Percentiles rank a stretch among this genome's conserved stretches.
Conservation (phyloP, 2,888 invertebrate species). For the Acrobasis suavella region DNA sequence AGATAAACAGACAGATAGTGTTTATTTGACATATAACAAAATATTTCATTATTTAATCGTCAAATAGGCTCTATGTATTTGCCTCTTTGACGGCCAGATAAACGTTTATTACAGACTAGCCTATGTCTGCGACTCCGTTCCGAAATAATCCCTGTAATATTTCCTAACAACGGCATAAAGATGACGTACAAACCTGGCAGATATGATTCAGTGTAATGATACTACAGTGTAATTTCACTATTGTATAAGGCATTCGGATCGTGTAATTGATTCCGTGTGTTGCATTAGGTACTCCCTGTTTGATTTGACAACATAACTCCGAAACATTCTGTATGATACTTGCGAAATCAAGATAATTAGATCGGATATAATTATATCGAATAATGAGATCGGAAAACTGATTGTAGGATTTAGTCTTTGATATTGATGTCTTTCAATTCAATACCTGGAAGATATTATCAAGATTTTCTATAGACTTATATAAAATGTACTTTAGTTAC, state of each 20-base stretch:
- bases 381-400: neutral
- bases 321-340: neutral
- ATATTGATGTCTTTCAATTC: neutral
- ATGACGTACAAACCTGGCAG: neutral
- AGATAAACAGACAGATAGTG: no score
- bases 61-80: no score
- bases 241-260: slow-evolving; percentile 9
- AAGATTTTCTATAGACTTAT: no score
- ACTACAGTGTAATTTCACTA: neutral
- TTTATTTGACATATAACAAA: no score
- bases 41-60: no score
- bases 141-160: neutral
- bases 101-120: no score
- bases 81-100: no score
- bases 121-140: no score
- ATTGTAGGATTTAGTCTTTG: neutral
- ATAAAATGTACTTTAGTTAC: no score
- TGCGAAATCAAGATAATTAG: neutral
- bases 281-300: slow-evolving; percentile 6
- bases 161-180: neutral
- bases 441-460: no score
- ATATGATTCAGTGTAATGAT: slow-evolving; percentile 1
- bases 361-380: no score
- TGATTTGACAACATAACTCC: slow-evolving; percentile 7
- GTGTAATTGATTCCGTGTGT: slow-evolving; percentile 15